Conservation (phyloP, 2,888 invertebrate genomes). For the Netelia melanura region DNA sequence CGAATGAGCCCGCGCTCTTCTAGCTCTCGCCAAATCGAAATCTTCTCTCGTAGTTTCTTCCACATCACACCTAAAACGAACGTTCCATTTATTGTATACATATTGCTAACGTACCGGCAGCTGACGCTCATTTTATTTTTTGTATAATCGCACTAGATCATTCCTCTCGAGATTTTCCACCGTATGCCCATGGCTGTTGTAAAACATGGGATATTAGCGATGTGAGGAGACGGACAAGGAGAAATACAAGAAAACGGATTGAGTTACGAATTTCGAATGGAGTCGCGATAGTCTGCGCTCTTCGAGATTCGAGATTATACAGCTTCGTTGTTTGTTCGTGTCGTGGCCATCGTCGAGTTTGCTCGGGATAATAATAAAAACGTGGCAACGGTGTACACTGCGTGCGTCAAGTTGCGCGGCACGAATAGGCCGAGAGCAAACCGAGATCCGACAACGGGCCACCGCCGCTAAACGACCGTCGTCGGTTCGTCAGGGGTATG, state of each 20-base stretch:
- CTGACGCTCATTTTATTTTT: too few species aligned
- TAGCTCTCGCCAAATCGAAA: too few species aligned
- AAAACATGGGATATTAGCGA: background rate
- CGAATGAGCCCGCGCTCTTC: background rate
- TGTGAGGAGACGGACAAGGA: background rate
- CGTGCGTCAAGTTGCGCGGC: conserved; percentile 79
- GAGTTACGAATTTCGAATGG: conserved; percentile 63
- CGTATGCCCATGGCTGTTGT: too few species aligned
- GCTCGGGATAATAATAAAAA: conserved; percentile 49
- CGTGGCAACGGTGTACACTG: conserved; percentile 76
- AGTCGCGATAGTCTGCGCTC: conserved; percentile 43
- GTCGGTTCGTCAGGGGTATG: conserved; percentile 32
- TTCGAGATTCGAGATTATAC: conserved; percentile 30
- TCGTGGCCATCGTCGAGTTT: background rate
- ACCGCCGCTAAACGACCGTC: conserved; percentile 39
- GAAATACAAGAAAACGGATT: conserved; percentile 34
- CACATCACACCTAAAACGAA: too few species aligned
- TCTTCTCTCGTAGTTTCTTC: too few species aligned
- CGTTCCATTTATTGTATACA: too few species aligned
- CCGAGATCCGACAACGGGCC: conserved; percentile 71
- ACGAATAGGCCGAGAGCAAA: conserved; percentile 73
- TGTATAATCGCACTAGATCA: too few species aligned
- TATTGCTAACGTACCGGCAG: too few species aligned
- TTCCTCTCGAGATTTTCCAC: too few species aligned
- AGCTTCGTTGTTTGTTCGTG: background rate